Base-by-base conservation (phyloP, 1,140 invertebrate genomes). In the Adoxophyes honmai region DNA sequence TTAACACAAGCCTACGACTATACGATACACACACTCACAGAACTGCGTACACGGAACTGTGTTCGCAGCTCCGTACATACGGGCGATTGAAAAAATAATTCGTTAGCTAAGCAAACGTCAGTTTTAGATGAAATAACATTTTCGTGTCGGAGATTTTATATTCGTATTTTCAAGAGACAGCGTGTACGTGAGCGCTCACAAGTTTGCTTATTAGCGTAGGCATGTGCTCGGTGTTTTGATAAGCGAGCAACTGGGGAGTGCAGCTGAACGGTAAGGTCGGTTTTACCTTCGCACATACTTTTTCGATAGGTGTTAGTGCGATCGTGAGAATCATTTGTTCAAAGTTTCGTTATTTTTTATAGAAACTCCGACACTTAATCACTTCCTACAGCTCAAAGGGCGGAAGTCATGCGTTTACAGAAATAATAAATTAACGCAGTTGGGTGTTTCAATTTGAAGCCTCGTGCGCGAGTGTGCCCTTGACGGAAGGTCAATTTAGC, bases 321-420 rank as follows among this genome's bases (percentile, higher is more conserved):
- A 62, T 74, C 80, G 78, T 81, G 75, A 82, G 79, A 84, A 86
- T 77, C 73, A 71, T 60, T 70, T 69, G 64, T 74, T 73, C 69
- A 72, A 79, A 82, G 67, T 78, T 77, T 78, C 79, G 75, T 82
- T 77, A 74, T 77, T 85, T 82, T 83, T 76, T 80, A 78, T 81
- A 66, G 69, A 76, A 81, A 75, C 74, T 59, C 53, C 60, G 77
- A 64, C 71, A 77, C 73, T 82, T 87, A 87, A 87, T 87, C 82
- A 80, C 79, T 87, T 87, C 81, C 81, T 84, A 83, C 76, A 82
- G 69, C 68, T 80, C 74, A 77, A 83, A 86, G 74, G 74, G 79
- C 79, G 84, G 84, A 87, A 87, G 78, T 85, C 73, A 68, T 78
- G 81, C 78, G 73, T 83, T 84, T 82, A 80, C 71, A 81, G 73